phyloP scores from a whole-genome alignment of 2,888 invertebrate genomes.

The Tiliacea citrago region DNA sequence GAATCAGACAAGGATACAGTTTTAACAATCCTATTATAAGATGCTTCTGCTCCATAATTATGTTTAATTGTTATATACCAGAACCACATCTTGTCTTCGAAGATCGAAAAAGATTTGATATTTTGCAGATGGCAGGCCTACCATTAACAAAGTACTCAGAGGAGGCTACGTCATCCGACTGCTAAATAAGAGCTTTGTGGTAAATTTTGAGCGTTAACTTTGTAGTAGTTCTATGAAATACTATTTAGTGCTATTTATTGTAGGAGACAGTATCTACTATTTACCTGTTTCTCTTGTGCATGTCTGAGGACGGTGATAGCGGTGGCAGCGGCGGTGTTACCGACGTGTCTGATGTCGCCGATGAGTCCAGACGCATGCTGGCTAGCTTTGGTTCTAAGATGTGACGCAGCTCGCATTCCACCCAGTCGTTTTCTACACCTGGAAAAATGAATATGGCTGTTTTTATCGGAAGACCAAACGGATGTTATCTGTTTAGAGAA shows the following conservation, averaged over 20 bases:
- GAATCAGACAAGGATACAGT: slow-evolving; percentile 1
- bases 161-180: neutral
- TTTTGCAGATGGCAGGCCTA: neutral
- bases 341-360: slow-evolving; percentile 92
- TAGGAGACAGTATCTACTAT: neutral
- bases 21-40: neutral
- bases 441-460: slow-evolving; percentile 67
- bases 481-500: no score
- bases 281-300: slow-evolving; percentile 90
- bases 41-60: no score
- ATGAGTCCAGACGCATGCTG: slow-evolving; percentile 91
- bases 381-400: slow-evolving; percentile 94
- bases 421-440: slow-evolving; percentile 94
- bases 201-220: neutral
- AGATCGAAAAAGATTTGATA: no score
- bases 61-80: no score
- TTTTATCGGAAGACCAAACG: no score
- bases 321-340: slow-evolving; percentile 95
- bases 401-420: slow-evolving; percentile 94
- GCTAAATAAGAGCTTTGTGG: neutral
- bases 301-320: slow-evolving; percentile 91
- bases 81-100: no score
- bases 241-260: neutral
- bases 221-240: neutral
- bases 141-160: neutral